These are phyloP conservation scores for Equus przewalskii DNA, from an alignment of 2,113 vertebrate genomes.

Conservation along the genomic window DNA sequence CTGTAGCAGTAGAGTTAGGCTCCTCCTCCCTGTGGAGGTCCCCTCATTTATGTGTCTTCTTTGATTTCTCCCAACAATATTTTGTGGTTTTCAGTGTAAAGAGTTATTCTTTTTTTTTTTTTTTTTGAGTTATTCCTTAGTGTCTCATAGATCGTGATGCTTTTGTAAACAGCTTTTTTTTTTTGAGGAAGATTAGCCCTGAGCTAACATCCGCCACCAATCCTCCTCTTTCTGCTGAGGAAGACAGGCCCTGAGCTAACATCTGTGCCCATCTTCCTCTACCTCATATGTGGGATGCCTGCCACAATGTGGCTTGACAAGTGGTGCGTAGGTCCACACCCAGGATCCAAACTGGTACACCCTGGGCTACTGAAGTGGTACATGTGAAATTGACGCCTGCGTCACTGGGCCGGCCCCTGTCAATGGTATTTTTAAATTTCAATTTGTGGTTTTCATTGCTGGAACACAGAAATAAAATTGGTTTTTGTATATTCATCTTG, in stretches of 20 bases:
- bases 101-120: not conserved
- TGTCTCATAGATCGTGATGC: not conserved
- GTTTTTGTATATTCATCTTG: not conserved
- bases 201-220: no score
- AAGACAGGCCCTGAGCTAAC: no score
- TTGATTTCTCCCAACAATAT: not conserved
- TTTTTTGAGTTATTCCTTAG: not conserved
- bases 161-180: not conserved
- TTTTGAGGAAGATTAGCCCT: no score
- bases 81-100: not conserved
- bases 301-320: no score
- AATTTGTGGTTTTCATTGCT: slow-evolving; percentile 29
- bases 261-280: no score
- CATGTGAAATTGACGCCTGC: no score
- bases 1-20: not conserved
- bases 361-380: no score
- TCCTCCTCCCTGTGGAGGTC: not conserved
- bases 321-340: no score
- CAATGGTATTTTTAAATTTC: not conserved
- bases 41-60: not conserved
- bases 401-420: no score
- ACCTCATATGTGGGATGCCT: no score
- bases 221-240: no score
- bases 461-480: not conserved
- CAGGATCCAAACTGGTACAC: no score